A percentile compares a stretch with the other conserved stretches of the same genome.
Conservation (phyloP, 2,113 vertebrate genomes). For the Oreochromis aureus region DNA sequence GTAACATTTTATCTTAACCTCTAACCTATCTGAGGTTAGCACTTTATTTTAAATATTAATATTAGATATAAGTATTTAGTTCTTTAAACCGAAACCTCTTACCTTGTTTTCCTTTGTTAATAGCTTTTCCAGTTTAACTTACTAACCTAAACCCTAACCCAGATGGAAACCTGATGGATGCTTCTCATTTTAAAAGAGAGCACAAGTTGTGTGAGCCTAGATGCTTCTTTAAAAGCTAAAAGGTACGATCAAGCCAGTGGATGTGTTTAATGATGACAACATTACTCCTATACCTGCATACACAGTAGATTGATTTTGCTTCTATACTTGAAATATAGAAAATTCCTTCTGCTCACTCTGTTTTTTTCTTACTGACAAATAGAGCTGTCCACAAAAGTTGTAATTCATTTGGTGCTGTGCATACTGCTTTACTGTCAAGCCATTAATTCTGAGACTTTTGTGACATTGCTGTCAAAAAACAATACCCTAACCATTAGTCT, state of each 20-base stretch:
- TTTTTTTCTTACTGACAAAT: not conserved
- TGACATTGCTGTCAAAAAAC: not conserved
- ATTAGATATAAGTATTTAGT: not conserved
- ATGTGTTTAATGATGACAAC: not conserved
- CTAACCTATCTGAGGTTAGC: not conserved
- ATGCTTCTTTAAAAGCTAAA: not conserved
- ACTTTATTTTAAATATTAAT: not conserved
- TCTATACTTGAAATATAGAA: not conserved
- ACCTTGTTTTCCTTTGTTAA: not conserved
- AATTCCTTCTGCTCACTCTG: not conserved
- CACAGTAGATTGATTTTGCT: not conserved
- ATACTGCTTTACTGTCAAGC: not conserved
- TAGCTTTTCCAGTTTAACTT: not conserved
- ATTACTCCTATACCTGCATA: not conserved
- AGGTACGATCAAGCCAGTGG: not conserved
- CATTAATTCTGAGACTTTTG: not conserved
- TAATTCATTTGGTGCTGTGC: not conserved
- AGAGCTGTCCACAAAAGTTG: not conserved
- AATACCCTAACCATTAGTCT: not conserved
- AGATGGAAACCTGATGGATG: not conserved
- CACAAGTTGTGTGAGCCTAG: not conserved
- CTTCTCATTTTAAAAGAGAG: not conserved
- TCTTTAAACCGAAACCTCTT: not conserved
- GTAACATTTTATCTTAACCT: not conserved
- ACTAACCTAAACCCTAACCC: not conserved